Base-by-base conservation (phyloP, 1,140 invertebrate species). In the Heliconius hermathena region DNA sequence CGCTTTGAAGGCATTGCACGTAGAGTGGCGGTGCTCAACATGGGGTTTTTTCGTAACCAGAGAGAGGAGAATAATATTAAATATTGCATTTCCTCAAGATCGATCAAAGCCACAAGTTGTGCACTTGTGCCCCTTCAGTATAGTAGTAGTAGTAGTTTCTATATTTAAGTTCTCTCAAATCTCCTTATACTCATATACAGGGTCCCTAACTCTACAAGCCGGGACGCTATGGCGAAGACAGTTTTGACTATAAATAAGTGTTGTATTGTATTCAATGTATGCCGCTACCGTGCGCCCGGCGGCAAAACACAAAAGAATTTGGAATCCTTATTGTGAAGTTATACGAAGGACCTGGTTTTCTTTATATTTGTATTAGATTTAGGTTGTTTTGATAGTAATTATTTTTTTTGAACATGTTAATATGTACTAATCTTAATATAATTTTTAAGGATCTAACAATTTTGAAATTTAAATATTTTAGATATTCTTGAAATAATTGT, bases 191-290 rank as follows among this genome's bases (percentile, higher is more conserved):
- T n/a, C 11, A 72, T 26, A n/a, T 72, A 13, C 71, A 72, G n/a
- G 71, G 33, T 72, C 71, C 71, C 71, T 72, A 38, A 74, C 46
- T 41, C 46, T 22, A 81, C 79, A 83, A 84, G 87, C 77, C 85
- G 82, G 91, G 90, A 93, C 93, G 93, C 87, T 94, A 94, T 94
- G 93, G 93, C 85, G 88, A 86, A 84, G 92, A 93, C 91, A 93
- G 91, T 92, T 94, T 93, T 93, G 92, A 94, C 91, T 93, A 93
- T 94, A 94, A 94, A 94, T 94, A 94, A 94, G 92, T 94, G 93
- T 93, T 88, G 93, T 92, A 94, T 94, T 94, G 93, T 94, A 94
- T 94, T 94, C 93, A 94, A 92, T 91, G 90, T 91, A 91, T 90
- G 87, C 88, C 84, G 93, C 93, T 94, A 93, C 93, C 89, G 93